phyloP scores from a whole-genome alignment of 2,888 invertebrate species.

The Pogonocherus hispidulus region DNA sequence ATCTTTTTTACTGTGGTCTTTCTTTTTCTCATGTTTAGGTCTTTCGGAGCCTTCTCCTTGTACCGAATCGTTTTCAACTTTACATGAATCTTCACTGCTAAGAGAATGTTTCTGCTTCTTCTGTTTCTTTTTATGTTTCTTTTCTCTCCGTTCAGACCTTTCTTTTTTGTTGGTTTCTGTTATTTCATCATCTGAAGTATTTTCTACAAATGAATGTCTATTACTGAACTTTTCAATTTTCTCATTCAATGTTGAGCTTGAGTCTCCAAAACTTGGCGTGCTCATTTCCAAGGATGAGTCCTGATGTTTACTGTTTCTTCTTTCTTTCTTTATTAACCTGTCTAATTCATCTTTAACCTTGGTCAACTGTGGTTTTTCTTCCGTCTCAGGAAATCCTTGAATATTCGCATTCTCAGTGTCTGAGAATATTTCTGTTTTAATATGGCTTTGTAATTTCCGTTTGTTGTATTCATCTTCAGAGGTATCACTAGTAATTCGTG shows the following conservation, averaged over 20 bases:
- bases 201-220: slow-evolving; percentile 55
- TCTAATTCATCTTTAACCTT: slow-evolving; percentile 62
- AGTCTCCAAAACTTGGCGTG: background rate
- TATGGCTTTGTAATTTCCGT: slow-evolving; percentile 70
- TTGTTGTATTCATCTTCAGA: slow-evolving; percentile 78
- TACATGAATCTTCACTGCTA: slow-evolving; percentile 72
- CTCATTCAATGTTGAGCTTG: slow-evolving; percentile 42
- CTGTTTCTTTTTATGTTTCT: slow-evolving; percentile 89
- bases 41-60: slow-evolving; percentile 59
- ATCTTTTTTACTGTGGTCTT: slow-evolving; percentile 72
- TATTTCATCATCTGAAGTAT: slow-evolving; percentile 64
- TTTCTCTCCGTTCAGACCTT: slow-evolving; percentile 72
- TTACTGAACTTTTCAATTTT: slow-evolving; percentile 62
- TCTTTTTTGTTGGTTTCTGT: slow-evolving; percentile 56
- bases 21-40: slow-evolving; percentile 64
- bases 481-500: slow-evolving; percentile 84
- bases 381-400: slow-evolving; percentile 66
- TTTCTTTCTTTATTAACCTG: slow-evolving; percentile 63
- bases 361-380: slow-evolving; percentile 56
- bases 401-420: slow-evolving; percentile 68
- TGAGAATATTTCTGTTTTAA: slow-evolving; percentile 75
- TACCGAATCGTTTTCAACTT: slow-evolving; percentile 62
- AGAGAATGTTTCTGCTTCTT: slow-evolving; percentile 81
- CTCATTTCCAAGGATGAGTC: slow-evolving; percentile 53
- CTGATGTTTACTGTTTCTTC: slow-evolving; percentile 61